phyloP scores from a whole-genome alignment of 2,888 invertebrate species.

The Falcaria lacertinaria region DNA sequence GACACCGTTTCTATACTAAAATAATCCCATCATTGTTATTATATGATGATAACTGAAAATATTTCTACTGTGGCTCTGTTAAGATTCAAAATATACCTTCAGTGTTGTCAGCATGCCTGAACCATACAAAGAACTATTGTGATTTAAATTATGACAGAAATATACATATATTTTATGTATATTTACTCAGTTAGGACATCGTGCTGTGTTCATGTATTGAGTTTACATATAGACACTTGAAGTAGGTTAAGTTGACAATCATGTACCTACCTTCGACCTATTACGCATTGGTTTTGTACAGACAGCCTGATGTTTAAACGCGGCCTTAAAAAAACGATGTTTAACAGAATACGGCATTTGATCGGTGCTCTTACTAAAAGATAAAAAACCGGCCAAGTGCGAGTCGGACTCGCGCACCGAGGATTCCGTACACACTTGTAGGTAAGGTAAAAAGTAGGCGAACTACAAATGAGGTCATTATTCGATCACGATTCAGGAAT shows the following conservation, averaged over 20 bases:
- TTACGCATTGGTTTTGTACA: too few relatives aligned
- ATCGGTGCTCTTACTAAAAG: too few relatives aligned
- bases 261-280: too few relatives aligned
- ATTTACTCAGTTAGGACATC: not conserved
- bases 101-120: not conserved
- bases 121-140: not conserved
- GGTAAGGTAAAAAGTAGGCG: too few relatives aligned
- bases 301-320: too few relatives aligned
- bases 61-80: slow-evolving; percentile 15
- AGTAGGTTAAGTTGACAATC: slow-evolving; percentile 2
- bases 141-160: not conserved
- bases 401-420: too few relatives aligned
- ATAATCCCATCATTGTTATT: slow-evolving; percentile 44
- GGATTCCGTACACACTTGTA: too few relatives aligned
- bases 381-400: too few relatives aligned
- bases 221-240: not conserved
- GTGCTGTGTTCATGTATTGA: not conserved
- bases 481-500: too few relatives aligned
- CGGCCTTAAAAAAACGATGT: too few relatives aligned
- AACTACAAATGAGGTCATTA: too few relatives aligned
- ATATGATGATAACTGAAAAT: slow-evolving; percentile 20
- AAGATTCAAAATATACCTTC: not conserved
- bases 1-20: slow-evolving; percentile 37
- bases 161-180: not conserved
- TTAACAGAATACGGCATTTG: too few relatives aligned